phyloP scores from a whole-genome alignment of 2,888 invertebrate species.

The Disparrhopalites patrizii region DNA sequence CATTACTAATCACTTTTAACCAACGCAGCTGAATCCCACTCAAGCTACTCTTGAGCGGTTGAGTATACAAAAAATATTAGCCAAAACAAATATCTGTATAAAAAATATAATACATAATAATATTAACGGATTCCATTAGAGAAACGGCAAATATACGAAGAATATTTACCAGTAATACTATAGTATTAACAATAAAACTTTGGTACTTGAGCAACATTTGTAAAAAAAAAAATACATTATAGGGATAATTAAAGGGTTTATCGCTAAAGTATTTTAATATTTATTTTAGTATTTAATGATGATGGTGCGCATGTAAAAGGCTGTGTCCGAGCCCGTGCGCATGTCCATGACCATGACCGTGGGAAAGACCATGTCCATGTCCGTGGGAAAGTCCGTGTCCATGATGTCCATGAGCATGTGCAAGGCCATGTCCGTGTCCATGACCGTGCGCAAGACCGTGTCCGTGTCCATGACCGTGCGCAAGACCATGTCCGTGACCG shows the following conservation, averaged over 20 bases:
- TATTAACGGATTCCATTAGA: too few relatives aligned
- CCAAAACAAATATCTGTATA: too few relatives aligned
- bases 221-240: not conserved
- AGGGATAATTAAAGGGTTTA: not conserved
- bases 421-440: not conserved
- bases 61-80: too few relatives aligned
- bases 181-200: not conserved
- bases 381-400: not conserved
- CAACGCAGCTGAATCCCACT: too few relatives aligned
- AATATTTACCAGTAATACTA: too few relatives aligned
- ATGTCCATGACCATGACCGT: not conserved
- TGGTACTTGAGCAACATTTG: slow-evolving; percentile 5
- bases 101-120: too few relatives aligned
- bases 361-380: not conserved
- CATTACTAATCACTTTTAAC: too few relatives aligned
- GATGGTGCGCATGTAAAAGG: not conserved
- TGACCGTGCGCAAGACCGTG: not conserved
- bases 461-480: too few relatives aligned
- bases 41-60: too few relatives aligned
- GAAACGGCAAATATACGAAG: too few relatives aligned
- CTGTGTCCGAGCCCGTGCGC: too few relatives aligned
- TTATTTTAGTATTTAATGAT: not conserved
- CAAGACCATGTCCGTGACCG: not conserved
- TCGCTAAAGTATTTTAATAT: not conserved
- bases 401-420: slow-evolving; percentile 15